phyloP scores from a whole-genome alignment of 2,113 vertebrate species.

The Morone chrysops region DNA sequence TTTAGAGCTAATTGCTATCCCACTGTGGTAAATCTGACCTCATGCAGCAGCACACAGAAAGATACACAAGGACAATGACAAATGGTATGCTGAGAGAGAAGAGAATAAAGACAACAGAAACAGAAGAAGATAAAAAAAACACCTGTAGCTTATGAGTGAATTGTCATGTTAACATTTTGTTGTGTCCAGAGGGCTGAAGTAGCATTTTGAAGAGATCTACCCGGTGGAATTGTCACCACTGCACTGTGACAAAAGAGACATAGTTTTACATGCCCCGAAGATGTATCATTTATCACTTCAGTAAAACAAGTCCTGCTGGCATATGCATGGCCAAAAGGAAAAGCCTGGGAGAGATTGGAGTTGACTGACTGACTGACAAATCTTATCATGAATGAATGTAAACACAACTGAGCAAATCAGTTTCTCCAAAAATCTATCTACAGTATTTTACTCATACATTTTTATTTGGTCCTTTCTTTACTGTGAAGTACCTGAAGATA shows the following conservation, averaged over 20 bases:
- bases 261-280: not conserved
- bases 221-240: not conserved
- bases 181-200: not conserved
- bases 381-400: not conserved
- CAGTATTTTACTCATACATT: not conserved
- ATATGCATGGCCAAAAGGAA: not conserved
- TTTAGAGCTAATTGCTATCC: constrained; percentile 67
- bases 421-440: not conserved
- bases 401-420: not conserved
- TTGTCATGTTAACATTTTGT: constrained; percentile 16
- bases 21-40: constrained; percentile 62
- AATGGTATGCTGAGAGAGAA: not conserved
- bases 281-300: not conserved
- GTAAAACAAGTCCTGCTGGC: not conserved
- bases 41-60: constrained; percentile 24
- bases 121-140: constrained; percentile 12
- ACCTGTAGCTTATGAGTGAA: constrained; percentile 2
- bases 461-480: too few relatives aligned
- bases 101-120: constrained; percentile 3
- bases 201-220: constrained; percentile 29
- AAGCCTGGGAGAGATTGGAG: not conserved
- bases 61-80: constrained; percentile 10
- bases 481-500: not conserved
- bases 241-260: not conserved
- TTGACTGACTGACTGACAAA: not conserved